Base-by-base conservation (phyloP, 92 coral and sea anemone species). In the Virgularia gustaviana region DNA sequence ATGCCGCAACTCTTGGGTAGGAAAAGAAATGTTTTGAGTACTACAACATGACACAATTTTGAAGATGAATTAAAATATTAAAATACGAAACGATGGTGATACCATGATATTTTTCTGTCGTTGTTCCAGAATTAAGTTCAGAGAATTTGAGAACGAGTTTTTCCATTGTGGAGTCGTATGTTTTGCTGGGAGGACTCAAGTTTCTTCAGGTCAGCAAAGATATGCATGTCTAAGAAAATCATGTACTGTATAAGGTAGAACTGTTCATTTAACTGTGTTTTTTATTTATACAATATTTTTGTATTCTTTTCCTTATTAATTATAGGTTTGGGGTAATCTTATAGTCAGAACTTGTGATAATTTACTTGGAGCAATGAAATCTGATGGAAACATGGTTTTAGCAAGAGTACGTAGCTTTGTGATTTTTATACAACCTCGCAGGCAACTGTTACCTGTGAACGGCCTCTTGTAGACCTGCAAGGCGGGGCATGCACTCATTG, bases 101-200 rank as follows among this genome's bases (percentile, higher is more conserved):
- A 7, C 24, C 32, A 32, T 30, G 1, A 12, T 34, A 5, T 25
- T 18, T 34, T 52, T 0, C 35, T 34, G 33, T 7, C 15, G 20
- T 25, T 8, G 20, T 60, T 18, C 35, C 65, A 88, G 98, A 92
- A 24, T 59, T 85, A 37, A 87, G 96, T 78, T 86, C 92, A 32
- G 98, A 92, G 78, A 89, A 92, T 72, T 89, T 92, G 45, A 71
- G 98, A 38, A 89, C 77, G 8, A 86, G 98, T 67, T 92, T 92
- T 67, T 86, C 83, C 27, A 86, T 92, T 57, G 79, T 92, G 65
- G 98, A 92, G 56, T 88, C 92, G 0, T 92, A 92, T 64, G 81
- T 86, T 43, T 75, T 92, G 34, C 51, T 92, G 35, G 86, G 85
- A 55, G 94, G 83, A 12, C 78, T 68, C 63, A 83, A 82, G 47